A percentile compares a stretch with the other conserved stretches of the same genome.
Conservation (phyloP, 35 echinoderm and acorn worm species). For the Diadema setosum region DNA sequence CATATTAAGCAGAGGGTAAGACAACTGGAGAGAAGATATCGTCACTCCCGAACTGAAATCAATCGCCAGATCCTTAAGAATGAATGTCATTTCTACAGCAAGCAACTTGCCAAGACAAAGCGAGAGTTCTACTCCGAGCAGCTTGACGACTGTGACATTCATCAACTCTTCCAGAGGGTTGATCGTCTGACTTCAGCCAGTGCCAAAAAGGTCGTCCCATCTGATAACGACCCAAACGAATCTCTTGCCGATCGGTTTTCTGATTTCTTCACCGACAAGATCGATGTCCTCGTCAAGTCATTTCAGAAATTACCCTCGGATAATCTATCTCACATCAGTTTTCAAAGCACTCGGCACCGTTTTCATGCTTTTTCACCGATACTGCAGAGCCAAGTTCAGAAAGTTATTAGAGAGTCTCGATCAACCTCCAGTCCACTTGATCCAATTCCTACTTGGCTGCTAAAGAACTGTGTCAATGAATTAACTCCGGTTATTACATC, state of each 20-base stretch:
- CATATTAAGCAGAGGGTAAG: background rate
- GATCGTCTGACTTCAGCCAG: background rate
- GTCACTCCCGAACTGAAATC: background rate
- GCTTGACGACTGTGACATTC: background rate
- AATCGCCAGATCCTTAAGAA: background rate
- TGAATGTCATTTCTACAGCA: too few species aligned
- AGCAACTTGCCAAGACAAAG: background rate
- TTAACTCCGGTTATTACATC: background rate
- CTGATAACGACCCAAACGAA: background rate
- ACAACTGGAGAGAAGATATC: background rate
- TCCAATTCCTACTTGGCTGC: too few species aligned
- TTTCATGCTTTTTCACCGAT: too few species aligned
- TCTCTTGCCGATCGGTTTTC: background rate
- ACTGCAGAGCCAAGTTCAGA: too few species aligned
- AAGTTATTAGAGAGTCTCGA: too few species aligned
- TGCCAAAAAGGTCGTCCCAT: background rate
- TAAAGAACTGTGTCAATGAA: background rate
- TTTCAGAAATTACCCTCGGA: too few species aligned
- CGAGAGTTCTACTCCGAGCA: background rate
- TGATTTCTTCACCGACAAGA: background rate
- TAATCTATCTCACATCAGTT: too few species aligned
- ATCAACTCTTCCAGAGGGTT: too few species aligned
- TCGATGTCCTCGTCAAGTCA: background rate
- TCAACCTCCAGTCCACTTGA: too few species aligned
- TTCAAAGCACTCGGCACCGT: too few species aligned